phyloP scores from a whole-genome alignment of 2,113 vertebrate genomes.

The Glaucomys volans region DNA sequence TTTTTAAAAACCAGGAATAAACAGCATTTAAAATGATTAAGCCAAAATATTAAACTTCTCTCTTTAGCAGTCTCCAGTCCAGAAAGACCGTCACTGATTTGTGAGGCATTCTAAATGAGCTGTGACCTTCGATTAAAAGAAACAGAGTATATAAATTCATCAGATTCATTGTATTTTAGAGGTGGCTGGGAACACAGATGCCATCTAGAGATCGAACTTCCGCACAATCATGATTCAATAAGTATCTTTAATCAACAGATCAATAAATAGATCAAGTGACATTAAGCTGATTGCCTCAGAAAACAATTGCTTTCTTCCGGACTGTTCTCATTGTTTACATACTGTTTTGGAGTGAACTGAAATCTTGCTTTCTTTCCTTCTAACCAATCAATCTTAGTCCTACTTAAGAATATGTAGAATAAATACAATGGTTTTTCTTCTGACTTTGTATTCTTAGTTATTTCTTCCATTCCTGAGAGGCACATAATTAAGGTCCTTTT shows the following conservation, averaged over 20 bases:
- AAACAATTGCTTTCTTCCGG: background rate
- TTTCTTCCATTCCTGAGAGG: background rate
- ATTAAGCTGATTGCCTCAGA: background rate
- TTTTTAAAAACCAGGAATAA: background rate
- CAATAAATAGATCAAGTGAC: background rate
- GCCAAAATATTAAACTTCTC: background rate
- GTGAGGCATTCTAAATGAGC: background rate
- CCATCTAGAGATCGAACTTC: background rate
- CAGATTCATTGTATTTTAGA: background rate
- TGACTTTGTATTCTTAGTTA: background rate
- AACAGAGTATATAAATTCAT: background rate
- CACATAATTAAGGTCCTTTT: background rate
- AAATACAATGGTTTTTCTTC: background rate
- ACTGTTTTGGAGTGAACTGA: background rate
- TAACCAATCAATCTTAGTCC: background rate
- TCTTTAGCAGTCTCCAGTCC: rapidly evolving
- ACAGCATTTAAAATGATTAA: background rate
- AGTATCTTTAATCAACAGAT: background rate
- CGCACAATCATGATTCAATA: background rate
- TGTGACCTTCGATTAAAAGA: background rate
- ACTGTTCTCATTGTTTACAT: background rate
- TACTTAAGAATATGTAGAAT: background rate
- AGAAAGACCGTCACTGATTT: background rate
- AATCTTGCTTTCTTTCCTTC: background rate
- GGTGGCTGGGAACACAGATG: background rate